Evolutionary conservation across 1,140 invertebrate species (phyloP), one percentile per base, ranked within the genome.

Genomic region (Arion vulgaris): DNA sequence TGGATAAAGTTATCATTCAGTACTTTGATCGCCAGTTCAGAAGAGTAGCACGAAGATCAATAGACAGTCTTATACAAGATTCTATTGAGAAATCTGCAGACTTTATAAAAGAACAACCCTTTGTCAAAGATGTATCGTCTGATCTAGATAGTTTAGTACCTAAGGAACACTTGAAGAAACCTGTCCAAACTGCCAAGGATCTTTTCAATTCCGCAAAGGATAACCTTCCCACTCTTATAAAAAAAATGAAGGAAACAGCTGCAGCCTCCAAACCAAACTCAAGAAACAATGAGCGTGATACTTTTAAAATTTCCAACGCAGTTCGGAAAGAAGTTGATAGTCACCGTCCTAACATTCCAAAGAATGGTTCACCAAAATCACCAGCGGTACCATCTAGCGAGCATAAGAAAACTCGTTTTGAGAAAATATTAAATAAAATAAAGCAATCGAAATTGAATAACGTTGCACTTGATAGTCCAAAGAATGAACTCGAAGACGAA

Each of bases 1-100:
- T 75, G 2, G 73, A 75, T 19, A 75, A 75, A 28, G 73, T 75
- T 2, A 75, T 75, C 1, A 49, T 75, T 28, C 73, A 75, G 13
- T 75, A 75, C 32, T 75, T 75, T 26, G 73, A 75, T 51, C 32
- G 28, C 45, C 38, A 51, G 13, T 45, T 45, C 45, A 45, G 23
- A 13, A 32, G 45, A 49, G 36, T 75, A n/a, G 73, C 73, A n/a
- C 38, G 45, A 73, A 13, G 71, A 15, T 73, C 71, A 38, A 34
- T 73, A 39, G 23, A 28, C 23, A 1, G 15, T 19, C 32, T 41
- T 19, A n/a, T 23, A 72, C 39, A 66, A 66, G 62, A 32, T 4
- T 57, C 15, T 57, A 23, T 57, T 57, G 23, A 57, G 26, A 19
- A 17, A 11, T 26, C 51, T 23, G 23, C 26, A 15, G 51, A 9